Base-by-base conservation (phyloP, 2,113 vertebrate species). In the Heterotilapia buettikoferi region DNA sequence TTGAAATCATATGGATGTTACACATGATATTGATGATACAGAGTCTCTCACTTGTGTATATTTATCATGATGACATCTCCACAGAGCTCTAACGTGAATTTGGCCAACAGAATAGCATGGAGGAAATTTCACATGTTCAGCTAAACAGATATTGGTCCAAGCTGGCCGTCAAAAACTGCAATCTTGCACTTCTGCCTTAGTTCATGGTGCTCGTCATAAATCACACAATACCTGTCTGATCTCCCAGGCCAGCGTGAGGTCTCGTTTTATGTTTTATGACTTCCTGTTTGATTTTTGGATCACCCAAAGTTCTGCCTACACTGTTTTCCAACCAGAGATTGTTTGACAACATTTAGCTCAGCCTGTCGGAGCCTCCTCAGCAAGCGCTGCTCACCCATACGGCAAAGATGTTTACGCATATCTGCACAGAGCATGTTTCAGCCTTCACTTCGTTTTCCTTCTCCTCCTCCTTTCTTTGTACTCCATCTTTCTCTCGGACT, bases 371-470 rank as follows among this genome's bases (percentile, higher is more conserved):
- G 73, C 73, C 73, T 78, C 73, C 16, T 50, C 45, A 9, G 52
- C 56, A 31, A 71, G 52, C 54, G 16, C 29, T 7, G 11, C 5
- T 43, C 38, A n/a, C 43, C 80, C 81, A 36, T 43, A 82, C 33
- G 19, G 56, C 66, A 33, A 56, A 88, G 47, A 88, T 59, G 29
- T 86, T 86, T 66, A 88, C 53, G 19, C 82, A 7, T 71, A 83
- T 66, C 79, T 91, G 87, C 91, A 91, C 87, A 93, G 88, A 92
- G 95, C 95, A 95, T 95, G 95, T 95, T 94, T 95, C 94, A 95
- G 95, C 92, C 93, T 94, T 90, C 91, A 94, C 89, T 87, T 80
- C 93, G 83, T 91, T 90, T 88, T 92, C 86, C 86, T 85, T 86
- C 84, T 89, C 83, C 82, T 90, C 57, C 54, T 79, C 56, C 92